Percentiles rank a stretch among this genome's conserved stretches.
Conservation (phyloP, 2,797 vertebrate genomes). For the Eulemur coronatus region DNA sequence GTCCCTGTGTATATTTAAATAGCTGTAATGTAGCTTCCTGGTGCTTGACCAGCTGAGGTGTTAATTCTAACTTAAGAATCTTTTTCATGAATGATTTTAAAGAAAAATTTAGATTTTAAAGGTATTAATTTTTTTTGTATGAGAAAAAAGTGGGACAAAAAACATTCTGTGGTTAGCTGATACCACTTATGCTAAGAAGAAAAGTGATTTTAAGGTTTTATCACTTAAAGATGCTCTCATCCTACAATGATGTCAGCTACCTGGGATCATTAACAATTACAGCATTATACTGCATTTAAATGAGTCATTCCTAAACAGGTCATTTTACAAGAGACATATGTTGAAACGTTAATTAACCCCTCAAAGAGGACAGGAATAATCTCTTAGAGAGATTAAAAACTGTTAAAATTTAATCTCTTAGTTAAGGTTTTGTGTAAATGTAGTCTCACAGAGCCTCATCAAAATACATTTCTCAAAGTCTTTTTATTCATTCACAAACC, state of each 20-base stretch:
- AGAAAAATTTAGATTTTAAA: conserved; percentile 84
- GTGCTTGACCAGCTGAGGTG: conserved; percentile 79
- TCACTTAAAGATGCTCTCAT: background rate
- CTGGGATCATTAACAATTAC: background rate
- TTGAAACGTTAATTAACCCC: background rate
- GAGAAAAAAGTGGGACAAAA: conserved; percentile 72
- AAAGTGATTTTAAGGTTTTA: background rate
- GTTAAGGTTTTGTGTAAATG: background rate
- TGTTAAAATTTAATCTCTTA: background rate
- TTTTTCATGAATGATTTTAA: conserved; percentile 83
- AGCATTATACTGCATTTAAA: background rate
- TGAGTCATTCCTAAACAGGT: background rate
- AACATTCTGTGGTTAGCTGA: background rate
- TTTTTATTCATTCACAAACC: background rate
- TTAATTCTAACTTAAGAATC: conserved; percentile 80
- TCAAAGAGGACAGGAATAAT: background rate
- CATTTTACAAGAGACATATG: background rate
- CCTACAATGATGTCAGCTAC: background rate
- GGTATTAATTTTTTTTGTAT: conserved; percentile 85
- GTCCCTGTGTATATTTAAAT: conserved; percentile 78
- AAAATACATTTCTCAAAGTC: background rate
- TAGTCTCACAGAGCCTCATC: background rate
- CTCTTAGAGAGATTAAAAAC: background rate
- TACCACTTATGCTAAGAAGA: background rate
- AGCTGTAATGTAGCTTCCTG: conserved; percentile 83